A percentile compares a stretch with the other conserved stretches of the same genome.
Evolutionary conservation across 2,113 vertebrate species (phyloP).

Genomic region (Boulengeromyrus knoepffleri): DNA sequence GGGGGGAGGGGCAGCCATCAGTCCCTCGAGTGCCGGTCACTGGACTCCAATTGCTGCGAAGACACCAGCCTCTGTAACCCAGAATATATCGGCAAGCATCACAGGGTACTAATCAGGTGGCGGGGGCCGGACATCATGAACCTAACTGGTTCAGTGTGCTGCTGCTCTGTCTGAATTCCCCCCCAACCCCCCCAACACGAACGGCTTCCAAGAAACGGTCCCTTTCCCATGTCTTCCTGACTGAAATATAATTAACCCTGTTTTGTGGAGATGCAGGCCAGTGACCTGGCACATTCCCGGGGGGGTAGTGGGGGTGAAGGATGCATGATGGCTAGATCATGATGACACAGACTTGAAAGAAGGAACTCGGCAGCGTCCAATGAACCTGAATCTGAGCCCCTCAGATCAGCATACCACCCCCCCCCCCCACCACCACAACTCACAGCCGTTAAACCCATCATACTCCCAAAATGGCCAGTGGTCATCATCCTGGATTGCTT

Average conservation of each 20-base stretch:
- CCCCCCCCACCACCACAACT: background rate
- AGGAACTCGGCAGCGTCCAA: background rate
- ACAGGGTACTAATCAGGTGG: background rate
- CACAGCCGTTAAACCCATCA: background rate
- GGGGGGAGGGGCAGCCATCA: background rate
- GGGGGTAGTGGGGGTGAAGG: background rate
- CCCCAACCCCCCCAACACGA: too few species aligned
- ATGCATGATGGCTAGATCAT: background rate
- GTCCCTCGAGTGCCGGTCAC: background rate
- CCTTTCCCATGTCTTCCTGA: slow-evolving; percentile 1
- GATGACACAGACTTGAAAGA: background rate
- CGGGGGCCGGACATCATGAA: background rate
- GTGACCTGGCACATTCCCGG: background rate
- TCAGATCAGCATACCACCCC: background rate
- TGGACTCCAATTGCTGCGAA: background rate
- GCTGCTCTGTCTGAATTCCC: background rate
- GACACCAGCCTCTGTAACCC: too few species aligned
- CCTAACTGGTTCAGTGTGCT: background rate
- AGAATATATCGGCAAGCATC: background rate
- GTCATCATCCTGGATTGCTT: background rate
- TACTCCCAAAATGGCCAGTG: background rate
- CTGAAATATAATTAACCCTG: background rate
- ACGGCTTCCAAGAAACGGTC: background rate
- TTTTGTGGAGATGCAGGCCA: background rate
- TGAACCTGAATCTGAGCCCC: background rate